phyloP scores from a whole-genome alignment of 1,140 invertebrate genomes.

The Cydia amplana region DNA sequence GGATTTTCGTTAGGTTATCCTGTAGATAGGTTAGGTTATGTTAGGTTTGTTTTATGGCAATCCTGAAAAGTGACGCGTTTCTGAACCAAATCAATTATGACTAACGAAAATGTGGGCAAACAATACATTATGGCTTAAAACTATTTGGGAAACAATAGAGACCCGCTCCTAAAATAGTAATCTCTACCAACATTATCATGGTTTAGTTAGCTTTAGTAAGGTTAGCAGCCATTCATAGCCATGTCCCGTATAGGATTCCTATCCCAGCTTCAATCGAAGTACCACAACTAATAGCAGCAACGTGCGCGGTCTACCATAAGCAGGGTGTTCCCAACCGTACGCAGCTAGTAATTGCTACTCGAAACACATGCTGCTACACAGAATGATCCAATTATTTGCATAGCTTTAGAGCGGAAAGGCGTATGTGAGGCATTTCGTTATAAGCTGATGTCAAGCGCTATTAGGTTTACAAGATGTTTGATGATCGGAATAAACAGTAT shows the following conservation, averaged over 20 bases:
- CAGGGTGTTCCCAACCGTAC: neutral
- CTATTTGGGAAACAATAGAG: too few species aligned
- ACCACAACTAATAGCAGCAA: neutral
- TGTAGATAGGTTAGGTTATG: too few species aligned
- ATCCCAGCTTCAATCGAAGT: neutral
- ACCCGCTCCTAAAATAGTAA: too few species aligned
- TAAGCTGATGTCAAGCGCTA: neutral
- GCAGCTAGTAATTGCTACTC: constrained; percentile 7
- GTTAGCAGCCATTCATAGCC: too few species aligned
- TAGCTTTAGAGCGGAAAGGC: neutral
- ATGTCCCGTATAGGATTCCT: neutral
- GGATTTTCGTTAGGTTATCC: too few species aligned
- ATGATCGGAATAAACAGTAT: neutral
- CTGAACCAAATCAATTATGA: too few species aligned
- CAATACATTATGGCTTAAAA: too few species aligned
- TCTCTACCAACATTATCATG: too few species aligned
- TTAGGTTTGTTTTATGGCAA: too few species aligned
- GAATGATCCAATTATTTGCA: constrained; percentile 3
- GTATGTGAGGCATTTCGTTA: neutral
- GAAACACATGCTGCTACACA: neutral
- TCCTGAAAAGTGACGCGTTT: too few species aligned
- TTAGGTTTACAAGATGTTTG: neutral
- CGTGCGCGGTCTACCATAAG: neutral
- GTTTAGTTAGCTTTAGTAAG: too few species aligned
- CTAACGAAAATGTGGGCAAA: too few species aligned